phyloP scores from a whole-genome alignment of 2,888 invertebrate genomes.

The Thymelicus acteon region DNA sequence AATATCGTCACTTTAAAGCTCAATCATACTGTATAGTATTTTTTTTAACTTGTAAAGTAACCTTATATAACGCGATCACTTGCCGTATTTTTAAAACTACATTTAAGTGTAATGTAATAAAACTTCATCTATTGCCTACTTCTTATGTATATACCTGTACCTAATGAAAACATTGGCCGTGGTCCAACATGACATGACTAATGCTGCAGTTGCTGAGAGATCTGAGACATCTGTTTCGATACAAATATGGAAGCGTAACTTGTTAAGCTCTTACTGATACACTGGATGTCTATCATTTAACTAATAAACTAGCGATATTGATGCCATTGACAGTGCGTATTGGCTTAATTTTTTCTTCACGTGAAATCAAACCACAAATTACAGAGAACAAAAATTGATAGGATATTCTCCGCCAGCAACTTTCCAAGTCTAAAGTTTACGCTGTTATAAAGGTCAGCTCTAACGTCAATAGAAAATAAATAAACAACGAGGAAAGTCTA shows the following conservation, averaged over 20 bases:
- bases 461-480: no score
- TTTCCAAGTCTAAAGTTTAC: no score
- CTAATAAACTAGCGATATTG: no score
- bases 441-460: no score
- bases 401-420: no score
- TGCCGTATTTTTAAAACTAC: conserved; percentile 35
- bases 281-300: no score
- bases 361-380: no score
- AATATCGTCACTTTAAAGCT: conserved; percentile 58
- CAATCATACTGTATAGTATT: conserved; percentile 47
- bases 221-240: background rate
- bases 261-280: no score
- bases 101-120: conserved; percentile 29
- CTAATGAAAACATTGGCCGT: conserved; percentile 32
- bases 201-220: background rate
- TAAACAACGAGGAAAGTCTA: no score
- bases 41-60: conserved; percentile 36
- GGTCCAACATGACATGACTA: conserved; percentile 36
- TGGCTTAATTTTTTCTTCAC: no score
- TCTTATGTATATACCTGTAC: conserved; percentile 22
- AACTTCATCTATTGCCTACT: conserved; percentile 27
- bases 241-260: background rate
- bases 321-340: no score
- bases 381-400: no score
- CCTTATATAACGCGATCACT: conserved; percentile 37